These are phyloP conservation scores for Ennomos quercinarius DNA, from an alignment of 2,888 invertebrate genomes.

Conservation along the genomic window DNA sequence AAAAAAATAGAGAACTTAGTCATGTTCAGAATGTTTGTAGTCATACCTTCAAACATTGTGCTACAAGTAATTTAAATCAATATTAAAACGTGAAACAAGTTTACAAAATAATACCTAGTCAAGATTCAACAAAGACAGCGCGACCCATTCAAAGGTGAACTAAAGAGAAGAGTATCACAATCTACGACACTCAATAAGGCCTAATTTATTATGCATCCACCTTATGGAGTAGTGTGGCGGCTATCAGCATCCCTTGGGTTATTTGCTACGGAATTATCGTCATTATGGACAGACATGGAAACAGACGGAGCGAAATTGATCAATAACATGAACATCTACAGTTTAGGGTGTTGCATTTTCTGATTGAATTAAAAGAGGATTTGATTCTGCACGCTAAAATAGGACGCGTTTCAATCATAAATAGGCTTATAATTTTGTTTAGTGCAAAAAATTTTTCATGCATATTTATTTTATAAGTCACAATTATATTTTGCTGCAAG, in stretches of 20 bases:
- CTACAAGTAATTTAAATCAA: constrained; percentile 7
- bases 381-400: no score
- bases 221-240: constrained; percentile 64
- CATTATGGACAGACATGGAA: constrained; percentile 70
- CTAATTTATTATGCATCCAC: constrained; percentile 44
- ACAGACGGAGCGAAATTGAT: constrained; percentile 32
- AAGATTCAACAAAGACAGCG: background rate
- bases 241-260: constrained; percentile 57
- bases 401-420: no score
- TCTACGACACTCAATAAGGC: constrained; percentile 10
- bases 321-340: no score
- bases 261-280: constrained; percentile 54
- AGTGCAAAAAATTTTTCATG: no score
- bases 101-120: constrained; percentile 2
- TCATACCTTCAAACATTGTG: no score
- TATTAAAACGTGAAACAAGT: constrained; percentile 13
- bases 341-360: no score
- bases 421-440: no score
- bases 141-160: background rate
- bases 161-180: background rate
- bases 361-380: no score
- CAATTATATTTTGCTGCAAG: no score
- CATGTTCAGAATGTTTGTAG: no score
- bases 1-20: no score
- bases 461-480: no score